Evolutionary conservation across 2,113 vertebrate species (phyloP), one percentile per base, ranked within the genome.

Genomic region (Prionailurus viverrinus): DNA sequence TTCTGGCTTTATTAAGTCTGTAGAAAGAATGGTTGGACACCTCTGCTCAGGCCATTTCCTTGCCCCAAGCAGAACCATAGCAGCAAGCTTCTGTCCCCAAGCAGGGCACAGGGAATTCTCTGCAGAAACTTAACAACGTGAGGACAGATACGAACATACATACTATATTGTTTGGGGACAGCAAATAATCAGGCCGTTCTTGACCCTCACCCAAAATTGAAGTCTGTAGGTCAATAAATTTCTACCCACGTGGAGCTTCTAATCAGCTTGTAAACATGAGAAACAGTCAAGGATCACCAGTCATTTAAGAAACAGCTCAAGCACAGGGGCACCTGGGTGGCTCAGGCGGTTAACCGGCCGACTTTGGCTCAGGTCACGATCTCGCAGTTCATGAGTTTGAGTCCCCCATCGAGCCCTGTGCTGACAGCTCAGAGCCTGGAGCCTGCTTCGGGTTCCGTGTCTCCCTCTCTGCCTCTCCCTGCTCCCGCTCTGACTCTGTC

Each of bases 321-420:
- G 36, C 36, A 36, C 36, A 36, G 6, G 58, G 21, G 58, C 58
- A 0, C 21, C 58, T 61, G 58, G 58, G 21, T 21, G 58, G 13
- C 58, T 23, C 7, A 36, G 58, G 2, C 21, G 18, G 58, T 23
- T 61, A 9, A 61, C 3, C 58, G 0, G 7, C 58, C 19, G 7
- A 61, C 21, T 61, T 61, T 1, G 21, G 58, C 21, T 61, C 58
- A 7, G 21, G 58, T 8, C 21, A 61, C 1, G 21, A 61, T 19
- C 58, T 61, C 21, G 0, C 21, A 3, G 58, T 8, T 9, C 6
- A 0, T 61, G 58, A 3, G 58, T 61, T 61, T 0, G 0, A 61
- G 58, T 0, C 58, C 58, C 21, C 0, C 58, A 8, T 61, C 21
- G 7, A 21, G 58, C 21, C 3, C 21, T 61, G 58, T 61, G 58